These are phyloP conservation scores for Pteria penguin DNA, from an alignment of 2,888 invertebrate genomes.

Conservation along the genomic window DNA sequence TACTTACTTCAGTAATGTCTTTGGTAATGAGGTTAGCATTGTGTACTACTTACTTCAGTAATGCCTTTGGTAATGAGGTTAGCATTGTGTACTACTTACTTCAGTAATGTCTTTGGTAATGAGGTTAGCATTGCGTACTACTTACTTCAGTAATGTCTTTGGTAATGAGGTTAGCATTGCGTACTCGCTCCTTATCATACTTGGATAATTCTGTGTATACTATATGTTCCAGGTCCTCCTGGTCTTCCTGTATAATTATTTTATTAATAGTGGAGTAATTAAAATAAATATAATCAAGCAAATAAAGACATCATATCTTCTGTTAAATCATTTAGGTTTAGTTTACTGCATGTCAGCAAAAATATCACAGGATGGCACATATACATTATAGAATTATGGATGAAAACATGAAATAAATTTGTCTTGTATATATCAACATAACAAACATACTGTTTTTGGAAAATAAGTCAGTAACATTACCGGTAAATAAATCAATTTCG, in stretches of 20 bases:
- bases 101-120: slow-evolving; percentile 72
- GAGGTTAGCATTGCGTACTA: slow-evolving; percentile 52
- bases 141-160: slow-evolving; percentile 70
- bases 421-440: too few relatives aligned
- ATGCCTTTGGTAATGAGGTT: slow-evolving; percentile 67
- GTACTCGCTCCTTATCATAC: slow-evolving; percentile 67
- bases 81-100: slow-evolving; percentile 61
- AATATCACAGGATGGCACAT: not conserved
- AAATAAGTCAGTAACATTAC: too few relatives aligned
- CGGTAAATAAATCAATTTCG: too few relatives aligned
- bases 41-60: slow-evolving; percentile 64
- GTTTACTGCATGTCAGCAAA: too few relatives aligned
- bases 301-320: too few relatives aligned
- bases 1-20: slow-evolving; percentile 72
- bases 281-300: too few relatives aligned
- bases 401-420: too few relatives aligned
- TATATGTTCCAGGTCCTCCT: slow-evolving; percentile 75
- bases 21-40: slow-evolving; percentile 65
- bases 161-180: slow-evolving; percentile 63
- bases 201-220: slow-evolving; percentile 74
- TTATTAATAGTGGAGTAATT: too few relatives aligned
- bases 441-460: too few relatives aligned
- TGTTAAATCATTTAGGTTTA: too few relatives aligned
- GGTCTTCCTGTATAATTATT: slow-evolving; percentile 71
- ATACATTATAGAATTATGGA: not conserved